These are phyloP conservation scores for Melanophora roralis DNA, from an alignment of 2,888 invertebrate genomes.

Conservation along the genomic window DNA sequence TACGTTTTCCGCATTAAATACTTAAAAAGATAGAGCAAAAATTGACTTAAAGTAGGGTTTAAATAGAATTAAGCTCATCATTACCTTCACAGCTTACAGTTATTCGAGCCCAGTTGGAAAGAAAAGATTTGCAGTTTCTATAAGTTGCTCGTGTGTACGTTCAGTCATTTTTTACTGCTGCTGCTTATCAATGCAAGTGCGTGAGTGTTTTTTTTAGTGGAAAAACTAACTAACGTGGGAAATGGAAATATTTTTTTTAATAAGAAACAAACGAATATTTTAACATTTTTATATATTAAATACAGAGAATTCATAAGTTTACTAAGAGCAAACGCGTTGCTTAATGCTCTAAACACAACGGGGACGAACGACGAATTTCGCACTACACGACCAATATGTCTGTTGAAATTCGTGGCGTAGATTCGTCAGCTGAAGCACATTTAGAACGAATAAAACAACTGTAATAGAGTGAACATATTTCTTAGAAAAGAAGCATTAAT, in stretches of 20 bases:
- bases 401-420: too few species aligned
- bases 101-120: not conserved
- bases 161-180: not conserved
- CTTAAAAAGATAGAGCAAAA: not conserved
- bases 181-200: constrained; percentile 50
- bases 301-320: too few species aligned
- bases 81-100: not conserved
- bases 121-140: constrained; percentile 1
- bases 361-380: too few species aligned
- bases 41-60: not conserved
- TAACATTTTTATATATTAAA: constrained; percentile 29
- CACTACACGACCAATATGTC: too few species aligned
- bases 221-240: constrained; percentile 52
- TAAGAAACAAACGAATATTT: constrained; percentile 46
- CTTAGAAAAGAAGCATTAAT: too few species aligned
- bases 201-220: constrained; percentile 43
- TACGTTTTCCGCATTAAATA: not conserved
- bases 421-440: too few species aligned
- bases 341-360: too few species aligned
- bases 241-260: constrained; percentile 48
- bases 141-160: not conserved
- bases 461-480: too few species aligned
- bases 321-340: too few species aligned
- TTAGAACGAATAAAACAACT: too few species aligned
- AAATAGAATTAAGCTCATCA: not conserved